A percentile compares a stretch with the other conserved stretches of the same genome.
These are phyloP conservation scores for Oxyruncus cristatus DNA, from an alignment of 2,113 vertebrate genomes.

Conservation along the genomic window DNA sequence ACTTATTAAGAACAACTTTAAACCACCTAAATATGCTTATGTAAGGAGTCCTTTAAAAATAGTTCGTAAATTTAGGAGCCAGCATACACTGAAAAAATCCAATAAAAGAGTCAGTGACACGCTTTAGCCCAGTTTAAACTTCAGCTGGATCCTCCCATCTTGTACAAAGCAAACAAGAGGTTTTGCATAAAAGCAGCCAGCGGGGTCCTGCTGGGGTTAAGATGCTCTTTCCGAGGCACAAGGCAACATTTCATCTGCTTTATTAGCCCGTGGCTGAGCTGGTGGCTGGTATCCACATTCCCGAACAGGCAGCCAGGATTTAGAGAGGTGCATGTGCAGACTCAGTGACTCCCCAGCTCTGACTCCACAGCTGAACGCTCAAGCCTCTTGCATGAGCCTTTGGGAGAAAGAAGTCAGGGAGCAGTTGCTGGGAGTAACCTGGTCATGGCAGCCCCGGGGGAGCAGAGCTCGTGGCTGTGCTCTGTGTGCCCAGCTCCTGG, in stretches of 20 bases:
- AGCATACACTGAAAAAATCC: neutral
- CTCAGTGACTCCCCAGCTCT: neutral
- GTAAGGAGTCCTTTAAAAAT: constrained; percentile 33
- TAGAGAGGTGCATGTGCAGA: neutral
- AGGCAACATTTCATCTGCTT: neutral
- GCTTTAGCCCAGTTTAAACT: neutral
- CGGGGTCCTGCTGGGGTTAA: neutral
- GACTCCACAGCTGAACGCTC: neutral
- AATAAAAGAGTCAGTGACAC: neutral
- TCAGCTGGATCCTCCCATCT: neutral
- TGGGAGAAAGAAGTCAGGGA: neutral
- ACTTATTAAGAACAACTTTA: constrained; percentile 41
- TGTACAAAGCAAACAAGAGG: neutral
- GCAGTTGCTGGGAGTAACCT: neutral
- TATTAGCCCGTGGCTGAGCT: neutral
- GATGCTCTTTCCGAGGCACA: neutral
- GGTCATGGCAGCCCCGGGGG: fast-evolving
- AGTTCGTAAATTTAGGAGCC: neutral
- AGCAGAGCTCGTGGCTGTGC: fast-evolving
- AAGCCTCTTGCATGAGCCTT: neutral
- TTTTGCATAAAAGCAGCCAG: neutral
- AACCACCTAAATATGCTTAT: neutral
- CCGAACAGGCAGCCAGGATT: neutral
- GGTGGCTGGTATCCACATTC: neutral
- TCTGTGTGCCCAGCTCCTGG: neutral